These are phyloP conservation scores for Cataglyphis cursor DNA, from an alignment of 2,888 invertebrate genomes.

Conservation along the genomic window DNA sequence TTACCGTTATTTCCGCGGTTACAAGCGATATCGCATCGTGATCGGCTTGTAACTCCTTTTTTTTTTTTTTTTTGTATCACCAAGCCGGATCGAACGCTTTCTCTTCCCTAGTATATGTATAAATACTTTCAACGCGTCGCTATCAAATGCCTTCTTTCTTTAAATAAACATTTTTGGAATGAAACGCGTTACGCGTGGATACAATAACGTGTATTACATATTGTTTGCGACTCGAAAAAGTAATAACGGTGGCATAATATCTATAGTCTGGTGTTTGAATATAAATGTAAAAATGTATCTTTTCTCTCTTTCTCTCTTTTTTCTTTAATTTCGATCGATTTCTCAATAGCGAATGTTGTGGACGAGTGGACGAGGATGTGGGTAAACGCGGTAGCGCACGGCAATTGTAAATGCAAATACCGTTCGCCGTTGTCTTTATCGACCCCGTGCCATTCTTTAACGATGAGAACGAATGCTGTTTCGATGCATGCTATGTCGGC, in stretches of 20 bases:
- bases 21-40: conserved; percentile 19
- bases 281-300: background rate
- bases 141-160: conserved; percentile 12
- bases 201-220: conserved; percentile 6
- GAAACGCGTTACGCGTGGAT: background rate
- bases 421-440: conserved; percentile 36
- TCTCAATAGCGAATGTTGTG: background rate
- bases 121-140: background rate
- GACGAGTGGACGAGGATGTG: background rate
- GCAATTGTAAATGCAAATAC: conserved; percentile 41
- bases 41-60: conserved; percentile 26
- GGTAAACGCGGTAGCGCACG: conserved; percentile 23
- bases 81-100: conserved; percentile 23
- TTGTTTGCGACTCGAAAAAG: conserved; percentile 15
- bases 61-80: conserved; percentile 2
- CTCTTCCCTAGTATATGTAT: conserved; percentile 1
- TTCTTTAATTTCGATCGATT: conserved; percentile 22
- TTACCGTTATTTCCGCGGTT: conserved; percentile 41
- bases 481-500: conserved; percentile 23
- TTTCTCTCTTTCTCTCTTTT: background rate
- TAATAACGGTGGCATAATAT: background rate
- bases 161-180: conserved; percentile 16
- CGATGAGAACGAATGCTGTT: conserved; percentile 37
- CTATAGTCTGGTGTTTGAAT: conserved; percentile 5
- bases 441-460: conserved; percentile 26